Base-by-base conservation (phyloP, 30 jellyfish, hydroid and myxozoan genomes). In the Cassiopea xamachana region DNA sequence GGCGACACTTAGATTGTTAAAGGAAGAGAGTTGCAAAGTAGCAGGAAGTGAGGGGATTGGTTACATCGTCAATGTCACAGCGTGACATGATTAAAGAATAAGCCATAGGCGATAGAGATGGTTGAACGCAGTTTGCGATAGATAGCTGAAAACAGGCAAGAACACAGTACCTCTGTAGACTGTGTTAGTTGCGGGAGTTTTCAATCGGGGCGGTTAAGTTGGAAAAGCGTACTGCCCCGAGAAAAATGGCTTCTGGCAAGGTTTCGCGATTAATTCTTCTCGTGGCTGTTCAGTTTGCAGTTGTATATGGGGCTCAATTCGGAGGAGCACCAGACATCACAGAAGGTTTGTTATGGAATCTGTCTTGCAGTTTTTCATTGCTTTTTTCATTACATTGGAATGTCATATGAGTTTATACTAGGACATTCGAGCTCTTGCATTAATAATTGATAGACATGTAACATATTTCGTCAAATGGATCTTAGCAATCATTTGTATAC, bases 111-210 rank as follows among this genome's bases (percentile, higher is more conserved):
- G 94, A 77, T 79, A 46, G 92, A 49, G 89, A 67, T 79, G 87
- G 64, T 62, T 27, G 82, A 77, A 46, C 89, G 75, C 74, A 90
- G 90, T 58, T 49, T 45, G 43, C 69, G 69, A 58, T 47, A 44
- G 80, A 60, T 72, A 62, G 93, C 90, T 89, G 92, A 75, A 80
- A 73, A 75, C 79, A 60, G 85, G 93, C 93, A 90, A 77, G 93
- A 48, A 90, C 93, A 90, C 88, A 82, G 91, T 19, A 15, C 18
- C 82, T 64, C 58, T 62, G 73, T n/a, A 15, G 48, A 51, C 93
- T 90, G 97, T 83, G 93, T 75, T 55, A 90, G 87, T 90, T 90
- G 97, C 93, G 90, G 83, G 90, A 55, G 86, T 82, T 87, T 84
- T 88, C 90, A 59, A 59, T 73, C 89, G 94, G 94, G 94, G 94